Evolutionary conservation across 2,888 invertebrate species (phyloP).

Genomic region (Drosophila nigricruria): DNA sequence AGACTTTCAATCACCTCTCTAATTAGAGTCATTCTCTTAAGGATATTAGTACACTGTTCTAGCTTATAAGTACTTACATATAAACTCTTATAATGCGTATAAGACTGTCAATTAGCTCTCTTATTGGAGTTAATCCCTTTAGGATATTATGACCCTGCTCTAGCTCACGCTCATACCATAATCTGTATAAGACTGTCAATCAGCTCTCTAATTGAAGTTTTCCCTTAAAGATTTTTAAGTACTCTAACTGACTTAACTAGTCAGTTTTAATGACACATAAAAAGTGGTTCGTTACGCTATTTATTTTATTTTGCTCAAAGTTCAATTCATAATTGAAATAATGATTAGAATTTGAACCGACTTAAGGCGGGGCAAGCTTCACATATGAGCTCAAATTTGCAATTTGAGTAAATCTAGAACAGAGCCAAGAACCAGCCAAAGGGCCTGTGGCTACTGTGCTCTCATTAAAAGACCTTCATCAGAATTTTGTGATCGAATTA

Average conservation of each 20-base stretch:
- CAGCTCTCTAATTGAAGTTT: background rate
- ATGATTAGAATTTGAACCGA: background rate
- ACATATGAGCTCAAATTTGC: background rate
- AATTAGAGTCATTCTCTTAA: background rate
- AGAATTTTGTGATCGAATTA: conserved; percentile 7
- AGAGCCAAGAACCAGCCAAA: conserved; percentile 9
- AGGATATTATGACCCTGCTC: no score
- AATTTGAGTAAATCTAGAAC: conserved; percentile 17
- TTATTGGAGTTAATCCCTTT: no score
- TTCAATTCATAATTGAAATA: background rate
- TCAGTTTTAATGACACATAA: background rate
- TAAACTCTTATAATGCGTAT: background rate
- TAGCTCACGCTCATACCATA: background rate
- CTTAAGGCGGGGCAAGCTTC: no score
- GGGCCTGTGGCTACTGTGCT: background rate
- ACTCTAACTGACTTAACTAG: background rate
- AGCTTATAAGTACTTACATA: background rate
- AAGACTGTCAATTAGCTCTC: background rate
- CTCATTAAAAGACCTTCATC: conserved; percentile 41
- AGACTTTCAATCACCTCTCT: background rate
- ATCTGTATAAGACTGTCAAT: background rate
- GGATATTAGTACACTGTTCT: no score
- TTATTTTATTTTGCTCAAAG: background rate
- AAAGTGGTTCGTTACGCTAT: background rate
- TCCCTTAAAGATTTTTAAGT: background rate